Evolutionary conservation across 2,888 invertebrate genomes (phyloP).

Genomic region (Rhabditophanes sp.): DNA sequence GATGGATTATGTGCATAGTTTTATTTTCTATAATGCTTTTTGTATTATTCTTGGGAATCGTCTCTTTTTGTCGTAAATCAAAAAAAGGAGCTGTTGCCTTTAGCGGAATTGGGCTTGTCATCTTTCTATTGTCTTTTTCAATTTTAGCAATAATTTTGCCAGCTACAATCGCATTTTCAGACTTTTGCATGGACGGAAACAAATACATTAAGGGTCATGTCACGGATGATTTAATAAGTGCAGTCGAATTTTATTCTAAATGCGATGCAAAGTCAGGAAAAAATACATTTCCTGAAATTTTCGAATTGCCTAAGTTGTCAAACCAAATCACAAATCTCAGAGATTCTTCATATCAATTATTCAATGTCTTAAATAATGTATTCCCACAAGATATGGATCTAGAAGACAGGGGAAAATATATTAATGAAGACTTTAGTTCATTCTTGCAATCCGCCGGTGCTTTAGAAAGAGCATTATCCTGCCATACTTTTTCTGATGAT

Average conservation of each 20-base stretch:
- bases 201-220: slow-evolving; percentile 5
- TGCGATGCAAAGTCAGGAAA: no score
- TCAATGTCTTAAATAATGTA: no score
- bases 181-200: slow-evolving; percentile 6
- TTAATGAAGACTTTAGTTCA: slow-evolving; percentile 21
- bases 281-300: no score
- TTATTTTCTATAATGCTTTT: slow-evolving; percentile 31
- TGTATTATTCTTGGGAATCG: slow-evolving; percentile 37
- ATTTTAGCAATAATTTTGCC: slow-evolving; percentile 28
- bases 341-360: no score
- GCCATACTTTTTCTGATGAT: slow-evolving; percentile 26
- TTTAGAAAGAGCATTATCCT: slow-evolving; percentile 23
- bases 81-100: slow-evolving; percentile 35
- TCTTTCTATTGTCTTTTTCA: slow-evolving; percentile 33
- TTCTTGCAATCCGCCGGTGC: slow-evolving; percentile 28
- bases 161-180: slow-evolving; percentile 17
- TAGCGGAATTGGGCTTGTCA: slow-evolving; percentile 36
- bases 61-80: slow-evolving; percentile 37
- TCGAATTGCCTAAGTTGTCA: no score
- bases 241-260: no score
- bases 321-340: no score
- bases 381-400: no score
- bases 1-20: slow-evolving; percentile 34
- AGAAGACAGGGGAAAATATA: no score
- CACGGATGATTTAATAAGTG: no score